Evolutionary conservation across 2,888 invertebrate genomes (phyloP).

Genomic region (Thalpophila matura): DNA sequence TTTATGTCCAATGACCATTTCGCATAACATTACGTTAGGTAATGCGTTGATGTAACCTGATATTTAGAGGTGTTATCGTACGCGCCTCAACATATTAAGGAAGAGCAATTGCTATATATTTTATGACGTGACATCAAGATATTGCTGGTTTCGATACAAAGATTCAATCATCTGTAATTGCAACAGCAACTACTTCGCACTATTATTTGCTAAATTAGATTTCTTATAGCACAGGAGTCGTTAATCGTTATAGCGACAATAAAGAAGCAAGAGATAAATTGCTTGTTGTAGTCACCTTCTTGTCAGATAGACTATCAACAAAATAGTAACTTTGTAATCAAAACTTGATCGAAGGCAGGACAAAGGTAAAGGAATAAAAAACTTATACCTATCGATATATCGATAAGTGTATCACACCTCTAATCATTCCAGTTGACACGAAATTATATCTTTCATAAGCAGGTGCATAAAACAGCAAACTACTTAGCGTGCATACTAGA

Average conservation of each 20-base stretch:
- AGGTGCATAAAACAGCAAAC: constrained; percentile 44
- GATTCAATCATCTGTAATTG: neutral
- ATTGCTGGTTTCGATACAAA: neutral
- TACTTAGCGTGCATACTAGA: constrained; percentile 21
- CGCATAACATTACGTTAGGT: constrained; percentile 68
- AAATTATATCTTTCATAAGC: constrained; percentile 45
- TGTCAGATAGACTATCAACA: neutral
- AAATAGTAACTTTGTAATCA: neutral
- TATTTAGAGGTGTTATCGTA: constrained; percentile 56
- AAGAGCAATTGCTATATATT: constrained; percentile 39
- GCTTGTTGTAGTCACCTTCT: neutral
- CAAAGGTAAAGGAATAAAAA: neutral
- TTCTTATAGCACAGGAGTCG: too few species aligned
- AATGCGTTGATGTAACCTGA: constrained; percentile 54
- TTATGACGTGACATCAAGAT: constrained; percentile 14
- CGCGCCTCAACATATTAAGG: constrained; percentile 25
- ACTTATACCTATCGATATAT: constrained; percentile 11
- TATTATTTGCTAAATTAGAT: neutral
- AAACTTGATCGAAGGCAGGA: neutral
- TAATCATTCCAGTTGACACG: constrained; percentile 50
- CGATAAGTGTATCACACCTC: constrained; percentile 34
- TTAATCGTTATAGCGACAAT: too few species aligned
- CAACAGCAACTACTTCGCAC: neutral
- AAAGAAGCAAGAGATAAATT: neutral
- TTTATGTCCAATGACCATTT: constrained; percentile 72